Base-by-base conservation (phyloP, 1,140 invertebrate species). In the Eriosoma lanigerum region DNA sequence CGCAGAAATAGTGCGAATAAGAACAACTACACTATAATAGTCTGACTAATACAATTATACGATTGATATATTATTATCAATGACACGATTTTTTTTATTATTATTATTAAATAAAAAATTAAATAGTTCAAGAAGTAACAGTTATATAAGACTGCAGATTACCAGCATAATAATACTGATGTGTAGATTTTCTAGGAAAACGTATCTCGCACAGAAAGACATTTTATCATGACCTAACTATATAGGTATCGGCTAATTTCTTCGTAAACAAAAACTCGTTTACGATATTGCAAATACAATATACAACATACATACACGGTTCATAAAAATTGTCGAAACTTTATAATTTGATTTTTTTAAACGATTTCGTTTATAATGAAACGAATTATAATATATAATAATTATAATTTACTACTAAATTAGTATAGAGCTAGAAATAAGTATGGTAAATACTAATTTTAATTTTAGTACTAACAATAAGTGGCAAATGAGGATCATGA, bases 141-240 rank as follows among this genome's bases (percentile, higher is more conserved):
- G 44, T 68, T 48, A 68, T 68, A 44, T 38, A 38, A 38, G 66
- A 68, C 24, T 68, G 13, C n/a, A n/a, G 10, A 68, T 19, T 68
- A 68, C 24, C 44, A 66, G 24, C 21, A 21, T 21, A 38, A 38
- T 38, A 38, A 38, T 68, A 46, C 46, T 68, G 44, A 48, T 13
- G 44, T 24, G 21, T 48, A 38, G 32, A 32, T 68, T 48, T 68
- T 48, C 66, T 48, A 68, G 66, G 44, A 68, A 68, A 48, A 17
- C 21, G 6, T n/a, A n/a, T n/a, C n/a, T n/a, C n/a, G 5, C 44
- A 46, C 66, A 68, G 64, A 38, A 68, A 68, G 21, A 68, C 21
- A 68, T 68, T 68, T 68, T 44, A 68, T 68, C 44, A 9, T 68
- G 66, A 68, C 44, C 66, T 68, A 68, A 48, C 66, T 48, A 48